Percentiles rank a stretch among this genome's conserved stretches.
Evolutionary conservation across 2,888 invertebrate species (phyloP).

Genomic region (Stenodema calcarata): DNA sequence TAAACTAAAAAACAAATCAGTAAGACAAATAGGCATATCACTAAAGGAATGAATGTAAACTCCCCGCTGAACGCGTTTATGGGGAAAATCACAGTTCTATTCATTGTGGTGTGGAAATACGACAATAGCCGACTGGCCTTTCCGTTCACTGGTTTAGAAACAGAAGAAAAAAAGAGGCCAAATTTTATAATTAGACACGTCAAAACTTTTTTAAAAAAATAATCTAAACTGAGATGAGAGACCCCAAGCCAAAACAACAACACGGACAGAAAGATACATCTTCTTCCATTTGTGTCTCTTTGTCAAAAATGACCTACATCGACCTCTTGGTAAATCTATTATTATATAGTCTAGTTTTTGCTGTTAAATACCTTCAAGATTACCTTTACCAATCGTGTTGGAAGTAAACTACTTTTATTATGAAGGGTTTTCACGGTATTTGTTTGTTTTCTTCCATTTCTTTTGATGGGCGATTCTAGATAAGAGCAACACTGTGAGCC

Average conservation of each 20-base stretch:
- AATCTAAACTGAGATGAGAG: neutral
- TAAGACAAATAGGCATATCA: constrained; percentile 19
- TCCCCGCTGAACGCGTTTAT: constrained; percentile 40
- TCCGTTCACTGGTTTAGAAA: neutral
- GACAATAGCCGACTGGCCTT: neutral
- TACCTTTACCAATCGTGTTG: too few relatives aligned
- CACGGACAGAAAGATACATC: neutral
- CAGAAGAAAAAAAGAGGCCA: constrained; percentile 31
- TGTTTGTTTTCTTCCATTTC: neutral
- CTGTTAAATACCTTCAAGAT: too few relatives aligned
- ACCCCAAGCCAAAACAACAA: constrained; percentile 16
- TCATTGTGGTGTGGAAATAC: constrained; percentile 2
- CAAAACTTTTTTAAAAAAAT: constrained; percentile 4
- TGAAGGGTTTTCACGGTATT: too few relatives aligned
- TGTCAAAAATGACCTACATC: neutral
- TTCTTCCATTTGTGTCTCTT: constrained; percentile 10
- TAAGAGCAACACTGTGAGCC: neutral
- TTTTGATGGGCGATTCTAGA: neutral
- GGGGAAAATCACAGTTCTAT: constrained; percentile 33
- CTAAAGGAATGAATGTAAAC: constrained; percentile 16
- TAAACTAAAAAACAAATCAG: constrained; percentile 19
- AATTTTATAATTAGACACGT: constrained; percentile 30
- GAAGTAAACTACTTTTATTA: too few relatives aligned
- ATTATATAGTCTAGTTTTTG: neutral
- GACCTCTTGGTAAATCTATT: neutral